A percentile compares a stretch with the other conserved stretches of the same genome.
phyloP scores from a whole-genome alignment of 2,888 invertebrate species.

The Drosophila prostipennis region DNA sequence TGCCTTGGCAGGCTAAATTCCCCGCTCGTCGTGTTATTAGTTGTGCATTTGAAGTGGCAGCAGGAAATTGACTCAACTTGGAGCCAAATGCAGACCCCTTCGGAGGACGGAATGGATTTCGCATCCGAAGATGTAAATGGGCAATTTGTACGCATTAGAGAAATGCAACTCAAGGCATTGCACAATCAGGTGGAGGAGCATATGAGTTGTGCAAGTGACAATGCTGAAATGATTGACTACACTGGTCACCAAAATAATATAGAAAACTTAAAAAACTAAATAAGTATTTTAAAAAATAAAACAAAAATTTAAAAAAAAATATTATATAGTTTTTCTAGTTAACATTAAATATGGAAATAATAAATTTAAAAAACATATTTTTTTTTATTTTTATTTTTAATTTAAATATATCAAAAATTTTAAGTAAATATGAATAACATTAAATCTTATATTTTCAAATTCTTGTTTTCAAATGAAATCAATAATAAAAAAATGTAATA shows the following conservation, averaged over 20 bases:
- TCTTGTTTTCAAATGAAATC: no score
- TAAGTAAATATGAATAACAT: no score
- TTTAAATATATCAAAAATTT: no score
- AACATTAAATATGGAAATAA: no score
- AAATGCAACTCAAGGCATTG: constrained; percentile 12
- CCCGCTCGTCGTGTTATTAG: constrained; percentile 48
- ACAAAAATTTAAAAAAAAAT: no score
- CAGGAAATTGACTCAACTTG: constrained; percentile 57
- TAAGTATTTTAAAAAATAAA: no score
- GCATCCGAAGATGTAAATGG: constrained; percentile 36
- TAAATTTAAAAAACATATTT: no score
- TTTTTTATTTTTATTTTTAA: no score
- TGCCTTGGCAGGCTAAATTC: constrained; percentile 35
- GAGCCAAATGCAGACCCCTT: not conserved
- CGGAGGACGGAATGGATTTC: constrained; percentile 36
- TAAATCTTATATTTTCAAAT: no score
- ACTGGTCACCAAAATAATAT: not conserved
- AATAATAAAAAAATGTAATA: no score
- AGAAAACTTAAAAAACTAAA: no score
- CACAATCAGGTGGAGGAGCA: not conserved
- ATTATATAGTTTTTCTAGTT: no score
- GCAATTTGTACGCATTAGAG: constrained; percentile 54
- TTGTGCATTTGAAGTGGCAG: constrained; percentile 57
- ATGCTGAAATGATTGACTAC: not conserved
- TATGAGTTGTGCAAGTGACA: not conserved